These are phyloP conservation scores for Scaptomyza cyrtandrae DNA, from an alignment of 2,888 invertebrate species.

Conservation along the genomic window DNA sequence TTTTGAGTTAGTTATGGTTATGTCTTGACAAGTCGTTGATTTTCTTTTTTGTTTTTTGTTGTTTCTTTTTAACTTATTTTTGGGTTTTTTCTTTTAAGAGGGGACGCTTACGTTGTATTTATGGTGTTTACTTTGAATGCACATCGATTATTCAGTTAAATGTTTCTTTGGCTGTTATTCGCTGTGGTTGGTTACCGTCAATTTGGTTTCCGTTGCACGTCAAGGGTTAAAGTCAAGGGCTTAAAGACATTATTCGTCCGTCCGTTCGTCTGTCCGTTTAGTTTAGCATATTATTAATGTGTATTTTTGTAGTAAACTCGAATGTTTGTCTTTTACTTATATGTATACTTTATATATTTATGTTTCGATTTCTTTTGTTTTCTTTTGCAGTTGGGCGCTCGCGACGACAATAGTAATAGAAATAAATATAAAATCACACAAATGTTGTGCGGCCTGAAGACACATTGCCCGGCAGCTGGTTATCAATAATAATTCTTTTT, in stretches of 20 bases:
- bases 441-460: conserved; percentile 78
- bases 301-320: conserved; percentile 13
- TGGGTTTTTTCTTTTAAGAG: conserved; percentile 20
- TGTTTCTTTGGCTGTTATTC: conserved; percentile 28
- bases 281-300: conserved; percentile 56
- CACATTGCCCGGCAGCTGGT: conserved; percentile 64
- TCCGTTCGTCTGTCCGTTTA: conserved; percentile 1
- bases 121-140: conserved; percentile 69
- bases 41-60: conserved; percentile 12
- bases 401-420: conserved; percentile 38
- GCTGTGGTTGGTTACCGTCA: conserved; percentile 49
- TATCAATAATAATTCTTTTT: conserved; percentile 64
- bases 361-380: conserved; percentile 29
- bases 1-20: conserved; percentile 67
- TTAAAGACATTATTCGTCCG: conserved; percentile 52
- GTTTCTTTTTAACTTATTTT: conserved; percentile 15
- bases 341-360: conserved; percentile 7
- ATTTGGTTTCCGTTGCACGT: conserved; percentile 18
- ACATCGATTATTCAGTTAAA: conserved; percentile 45
- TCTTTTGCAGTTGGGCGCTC: conserved; percentile 62
- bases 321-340: conserved; percentile 29
- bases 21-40: conserved; percentile 63
- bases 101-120: conserved; percentile 51
- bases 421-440: conserved; percentile 57
- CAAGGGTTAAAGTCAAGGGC: conserved; percentile 77